Conservation (phyloP, 2,113 vertebrate genomes). For the Zosterops japonicus region DNA sequence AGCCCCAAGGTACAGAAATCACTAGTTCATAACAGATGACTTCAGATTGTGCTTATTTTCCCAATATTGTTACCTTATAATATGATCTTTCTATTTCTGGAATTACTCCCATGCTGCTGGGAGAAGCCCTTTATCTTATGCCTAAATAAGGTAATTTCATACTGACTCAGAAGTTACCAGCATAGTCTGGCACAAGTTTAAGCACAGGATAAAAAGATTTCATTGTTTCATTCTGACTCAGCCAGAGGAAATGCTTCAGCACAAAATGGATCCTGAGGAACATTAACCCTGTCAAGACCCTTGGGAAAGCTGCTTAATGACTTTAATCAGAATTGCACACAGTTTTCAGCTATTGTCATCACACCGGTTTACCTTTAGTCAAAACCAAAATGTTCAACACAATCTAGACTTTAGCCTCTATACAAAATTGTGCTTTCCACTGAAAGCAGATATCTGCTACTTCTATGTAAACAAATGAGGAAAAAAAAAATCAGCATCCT, state of each 20-base stretch:
- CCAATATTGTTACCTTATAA: not conserved
- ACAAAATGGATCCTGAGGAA: slow-evolving; percentile 51
- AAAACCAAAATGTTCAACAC: not conserved
- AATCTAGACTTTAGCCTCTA: not conserved
- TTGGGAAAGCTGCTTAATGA: not conserved
- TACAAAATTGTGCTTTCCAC: not conserved
- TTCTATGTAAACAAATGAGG: not conserved
- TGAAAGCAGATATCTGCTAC: not conserved
- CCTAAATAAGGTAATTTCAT: slow-evolving; percentile 63
- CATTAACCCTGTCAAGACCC: slow-evolving; percentile 10
- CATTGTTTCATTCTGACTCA: slow-evolving; percentile 63
- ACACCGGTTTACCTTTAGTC: rapidly evolving
- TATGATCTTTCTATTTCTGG: not conserved
- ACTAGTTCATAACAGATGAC: not conserved
- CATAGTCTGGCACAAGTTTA: slow-evolving; percentile 2
- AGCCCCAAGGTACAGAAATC: not conserved
- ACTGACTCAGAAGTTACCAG: not conserved
- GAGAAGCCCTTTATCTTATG: slow-evolving; percentile 13
- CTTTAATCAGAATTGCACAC: not conserved
- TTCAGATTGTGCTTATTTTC: not conserved
- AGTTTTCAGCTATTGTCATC: not conserved
- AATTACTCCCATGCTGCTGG: not conserved
- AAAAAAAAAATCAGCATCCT: not conserved
- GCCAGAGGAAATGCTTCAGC: slow-evolving; percentile 62
- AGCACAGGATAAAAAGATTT: slow-evolving; percentile 14